Percentiles rank a stretch among this genome's conserved stretches.
phyloP scores from a whole-genome alignment of 2,888 invertebrate genomes.

The Platypus cylindrus region DNA sequence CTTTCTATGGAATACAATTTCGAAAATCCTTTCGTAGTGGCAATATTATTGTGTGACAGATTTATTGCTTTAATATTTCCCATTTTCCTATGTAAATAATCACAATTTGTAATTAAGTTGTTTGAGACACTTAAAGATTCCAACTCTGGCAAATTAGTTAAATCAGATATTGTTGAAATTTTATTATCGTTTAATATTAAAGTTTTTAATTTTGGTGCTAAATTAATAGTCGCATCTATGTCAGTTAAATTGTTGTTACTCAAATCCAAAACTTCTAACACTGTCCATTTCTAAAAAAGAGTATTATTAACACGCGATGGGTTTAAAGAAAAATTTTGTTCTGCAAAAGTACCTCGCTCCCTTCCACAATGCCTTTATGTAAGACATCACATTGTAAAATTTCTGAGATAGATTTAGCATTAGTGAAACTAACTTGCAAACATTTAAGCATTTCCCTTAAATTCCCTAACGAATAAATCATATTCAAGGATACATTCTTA shows the following conservation, averaged over 20 bases:
- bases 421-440: slow-evolving; percentile 54
- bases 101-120: slow-evolving; percentile 60
- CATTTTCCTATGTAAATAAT: slow-evolving; percentile 70
- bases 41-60: slow-evolving; percentile 73
- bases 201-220: slow-evolving; percentile 58
- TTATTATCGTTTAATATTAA: slow-evolving; percentile 69
- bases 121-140: slow-evolving; percentile 65
- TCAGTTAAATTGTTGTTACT: slow-evolving; percentile 63
- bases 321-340: too few species aligned
- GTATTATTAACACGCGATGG: too few species aligned
- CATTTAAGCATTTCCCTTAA: slow-evolving; percentile 49
- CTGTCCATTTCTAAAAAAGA: slow-evolving; percentile 51
- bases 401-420: slow-evolving; percentile 57
- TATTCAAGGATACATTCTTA: slow-evolving; percentile 52
- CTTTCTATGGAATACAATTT: slow-evolving; percentile 77
- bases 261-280: slow-evolving; percentile 58
- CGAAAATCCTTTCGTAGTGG: slow-evolving; percentile 56
- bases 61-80: slow-evolving; percentile 81
- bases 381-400: slow-evolving; percentile 75
- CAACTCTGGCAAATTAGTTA: slow-evolving; percentile 66
- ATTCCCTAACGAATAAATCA: slow-evolving; percentile 47
- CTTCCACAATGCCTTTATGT: slow-evolving; percentile 46
- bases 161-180: slow-evolving; percentile 57
- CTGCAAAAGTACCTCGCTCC: slow-evolving; percentile 27
- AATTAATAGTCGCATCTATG: slow-evolving; percentile 69